phyloP scores from a whole-genome alignment of 2,113 vertebrate species.

The Scopus umbretta region DNA sequence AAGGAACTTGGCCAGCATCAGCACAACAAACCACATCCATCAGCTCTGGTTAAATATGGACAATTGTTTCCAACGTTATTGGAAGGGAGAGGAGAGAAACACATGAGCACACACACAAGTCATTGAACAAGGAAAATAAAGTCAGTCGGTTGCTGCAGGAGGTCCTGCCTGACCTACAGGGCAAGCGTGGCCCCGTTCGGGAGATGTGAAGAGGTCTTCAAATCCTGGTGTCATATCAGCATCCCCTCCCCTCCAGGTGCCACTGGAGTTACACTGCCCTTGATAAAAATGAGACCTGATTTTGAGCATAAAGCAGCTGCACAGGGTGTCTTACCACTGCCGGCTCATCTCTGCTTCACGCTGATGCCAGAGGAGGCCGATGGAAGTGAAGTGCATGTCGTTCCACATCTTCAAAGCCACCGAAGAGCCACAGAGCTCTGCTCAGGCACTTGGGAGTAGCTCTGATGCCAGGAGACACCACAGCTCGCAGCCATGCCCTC shows the following conservation, averaged over 20 bases:
- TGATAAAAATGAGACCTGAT: neutral
- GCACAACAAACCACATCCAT: neutral
- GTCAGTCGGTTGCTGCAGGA: neutral
- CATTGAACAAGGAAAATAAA: neutral
- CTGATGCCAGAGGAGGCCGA: neutral
- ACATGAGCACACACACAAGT: neutral
- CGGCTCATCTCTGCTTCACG: neutral
- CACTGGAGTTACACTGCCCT: neutral
- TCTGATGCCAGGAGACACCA: neutral
- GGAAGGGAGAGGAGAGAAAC: neutral
- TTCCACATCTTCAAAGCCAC: neutral
- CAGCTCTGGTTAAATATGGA: neutral
- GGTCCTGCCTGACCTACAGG: neutral
- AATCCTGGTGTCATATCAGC: neutral
- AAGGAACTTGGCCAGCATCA: neutral
- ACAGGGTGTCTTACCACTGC: neutral
- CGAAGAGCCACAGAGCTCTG: neutral
- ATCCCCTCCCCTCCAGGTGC: neutral
- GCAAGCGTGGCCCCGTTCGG: rapidly evolving
- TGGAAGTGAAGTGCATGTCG: neutral
- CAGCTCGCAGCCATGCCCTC: neutral
- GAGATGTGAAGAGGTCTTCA: neutral
- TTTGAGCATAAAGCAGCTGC: neutral
- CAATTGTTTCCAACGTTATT: neutral
- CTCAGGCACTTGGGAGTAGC: neutral